Evolutionary conservation across 1,140 invertebrate genomes (phyloP), one percentile per base, ranked within the genome.

Genomic region (Muscidifurax raptorellus): DNA sequence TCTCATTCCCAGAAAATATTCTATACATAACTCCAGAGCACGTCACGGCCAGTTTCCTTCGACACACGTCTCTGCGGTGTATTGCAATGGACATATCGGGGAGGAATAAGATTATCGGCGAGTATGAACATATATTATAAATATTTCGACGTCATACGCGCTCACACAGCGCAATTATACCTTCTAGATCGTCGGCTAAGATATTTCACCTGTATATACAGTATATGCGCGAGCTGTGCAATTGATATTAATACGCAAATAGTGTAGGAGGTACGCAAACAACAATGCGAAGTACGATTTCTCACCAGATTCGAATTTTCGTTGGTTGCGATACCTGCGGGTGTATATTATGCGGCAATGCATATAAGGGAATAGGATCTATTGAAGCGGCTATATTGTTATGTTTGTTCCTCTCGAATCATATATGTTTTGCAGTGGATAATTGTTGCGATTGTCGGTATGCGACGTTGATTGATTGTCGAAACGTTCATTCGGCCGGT

Each of bases 231-330:
- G 13, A 47, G 13, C 44, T n/a, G n/a, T n/a, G 44, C 44, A 47
- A 74, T 84, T 84, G 66, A 79, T 84, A 84, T 79, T 72, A 79
- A 80, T 84, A 67, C 36, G 59, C 71, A 67, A 67, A 76, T n/a
- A n/a, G n/a, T 13, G 72, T 47, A 76, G 66, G 30, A 64, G 44
- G 47, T 82, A 13, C 72, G 52, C 72, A 59, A n/a, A 28, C n/a
- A 7, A 69, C 36, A 44, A 83, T 59, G 6, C 52, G 4, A 59
- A 59, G 18, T 59, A 0, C 6, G 22, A 59, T 75, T 30, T 76
- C 72, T 82, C 7, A 47, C 27, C 64, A 66, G 36, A 82, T 83
- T 77, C 44, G 44, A 69, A 77, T 83, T 83, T 52, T 52, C 74
- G 15, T 83, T 28, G 28, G 77, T 15, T 52, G 5, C 1, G 5